Base-by-base conservation (phyloP, 1,140 invertebrate species). In the Lucilia sericata region DNA sequence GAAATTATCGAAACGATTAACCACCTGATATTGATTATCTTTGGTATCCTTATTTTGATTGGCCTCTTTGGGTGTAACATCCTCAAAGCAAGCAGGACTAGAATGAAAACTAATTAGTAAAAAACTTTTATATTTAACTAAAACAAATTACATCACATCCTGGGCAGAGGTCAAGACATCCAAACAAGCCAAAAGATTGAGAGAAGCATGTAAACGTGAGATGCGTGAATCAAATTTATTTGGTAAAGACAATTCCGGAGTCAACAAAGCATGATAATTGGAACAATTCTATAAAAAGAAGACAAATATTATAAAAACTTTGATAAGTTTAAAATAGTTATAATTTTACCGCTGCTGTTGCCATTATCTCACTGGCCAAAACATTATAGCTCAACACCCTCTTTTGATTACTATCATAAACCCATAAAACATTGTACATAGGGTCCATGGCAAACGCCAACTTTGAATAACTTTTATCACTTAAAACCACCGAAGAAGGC, bases 1-100 rank as follows among this genome's bases (percentile, higher is more conserved):
- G 91, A 98, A 96, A 92, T 96, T 97, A 91, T 99, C 97, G 92
- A 99, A 99, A 87, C 98, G 93, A 88, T 95, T 97, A 2, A 99
- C 96, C 12, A 94, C 95, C 65, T 93, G 92, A 88, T 95, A 99
- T 88, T 99, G 98, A 86, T 97, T 92, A 74, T 91, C 88, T 81
- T 86, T 87, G 10, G 85, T 86, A 70, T 92, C 93, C 49, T 92
- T 91, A 0, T 90, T 84, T 0, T 91, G 91, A 8, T 87, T 87
- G 74, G 86, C 87, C 76, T 87, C 86, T 84, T 88, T 88, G 0
- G 92, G 91, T 81, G 87, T 80, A 25, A 86, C 34, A 85, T 89
- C 87, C 65, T 91, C 87, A 85, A 91, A 89, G 74, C 89, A 91
- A 1, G 85, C 85, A 0, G 90, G 89, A 13, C 86, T 87, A 65